Percentiles rank a stretch among this genome's conserved stretches.
These are phyloP conservation scores for Arothron firmamentum DNA, from an alignment of 2,113 vertebrate genomes.

Conservation along the genomic window DNA sequence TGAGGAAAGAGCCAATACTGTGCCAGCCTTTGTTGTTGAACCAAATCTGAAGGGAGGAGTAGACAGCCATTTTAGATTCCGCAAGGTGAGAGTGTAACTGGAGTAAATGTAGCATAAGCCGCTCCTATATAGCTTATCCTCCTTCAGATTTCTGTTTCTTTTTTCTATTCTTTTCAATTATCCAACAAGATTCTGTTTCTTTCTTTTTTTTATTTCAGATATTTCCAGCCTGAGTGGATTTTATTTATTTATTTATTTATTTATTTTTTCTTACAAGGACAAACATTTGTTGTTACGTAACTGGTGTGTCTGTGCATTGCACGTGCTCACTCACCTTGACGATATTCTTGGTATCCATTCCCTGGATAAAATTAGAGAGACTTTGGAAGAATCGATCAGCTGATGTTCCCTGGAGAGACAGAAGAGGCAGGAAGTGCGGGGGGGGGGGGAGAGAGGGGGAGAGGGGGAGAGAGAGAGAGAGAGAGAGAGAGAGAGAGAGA, in stretches of 20 bases:
- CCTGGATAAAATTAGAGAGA: conserved; percentile 85
- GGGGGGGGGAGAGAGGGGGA: not conserved
- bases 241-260: too few species aligned
- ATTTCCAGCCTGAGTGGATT: not conserved
- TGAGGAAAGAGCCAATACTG: conserved; percentile 90
- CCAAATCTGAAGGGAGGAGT: conserved; percentile 82
- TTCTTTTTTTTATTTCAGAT: not conserved
- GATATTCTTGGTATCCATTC: conserved; percentile 89
- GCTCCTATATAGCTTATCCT: too few species aligned
- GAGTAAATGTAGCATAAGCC: not conserved
- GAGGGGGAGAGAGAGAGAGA: conserved; percentile 4
- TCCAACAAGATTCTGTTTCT: too few species aligned
- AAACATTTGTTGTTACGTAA: not conserved
- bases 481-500: not conserved
- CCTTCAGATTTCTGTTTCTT: not conserved
- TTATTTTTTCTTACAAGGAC: not conserved
- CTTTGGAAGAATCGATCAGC: conserved; percentile 87
- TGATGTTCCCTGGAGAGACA: conserved; percentile 79
- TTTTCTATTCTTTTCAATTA: too few species aligned
- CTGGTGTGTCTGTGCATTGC: not conserved
- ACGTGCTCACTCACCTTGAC: conserved; percentile 84
- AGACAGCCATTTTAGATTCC: not conserved
- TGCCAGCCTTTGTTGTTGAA: conserved; percentile 99
- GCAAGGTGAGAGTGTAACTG: too few species aligned
- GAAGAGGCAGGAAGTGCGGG: not conserved